Percentiles rank a stretch among this genome's conserved stretches.
These are phyloP conservation scores for Holothuria glaberrima DNA, from an alignment of 35 echinoderm and acorn worm species.

Conservation along the genomic window DNA sequence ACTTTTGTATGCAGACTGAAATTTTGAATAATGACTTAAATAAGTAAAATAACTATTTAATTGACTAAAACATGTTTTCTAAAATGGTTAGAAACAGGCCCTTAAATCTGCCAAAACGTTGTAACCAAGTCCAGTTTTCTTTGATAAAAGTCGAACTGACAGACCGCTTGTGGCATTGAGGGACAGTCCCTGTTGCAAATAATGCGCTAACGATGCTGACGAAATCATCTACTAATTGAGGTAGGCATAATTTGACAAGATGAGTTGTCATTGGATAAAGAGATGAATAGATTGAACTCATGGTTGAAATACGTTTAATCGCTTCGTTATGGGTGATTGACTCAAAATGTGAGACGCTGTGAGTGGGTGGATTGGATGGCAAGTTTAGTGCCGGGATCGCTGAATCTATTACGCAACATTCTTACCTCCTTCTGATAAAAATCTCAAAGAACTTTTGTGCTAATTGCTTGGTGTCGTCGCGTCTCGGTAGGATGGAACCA, in stretches of 20 bases:
- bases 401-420: slow-evolving; percentile 4
- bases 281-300: too few relatives aligned
- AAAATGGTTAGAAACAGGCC: slow-evolving; percentile 77
- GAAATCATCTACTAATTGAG: too few relatives aligned
- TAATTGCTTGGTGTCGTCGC: not conserved
- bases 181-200: too few relatives aligned
- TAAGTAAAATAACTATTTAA: slow-evolving; percentile 43
- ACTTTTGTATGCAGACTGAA: too few relatives aligned
- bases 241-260: too few relatives aligned
- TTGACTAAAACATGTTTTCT: slow-evolving; percentile 47
- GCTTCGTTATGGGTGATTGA: not conserved
- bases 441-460: too few relatives aligned
- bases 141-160: slow-evolving; percentile 61
- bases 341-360: not conserved
- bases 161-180: slow-evolving; percentile 44
- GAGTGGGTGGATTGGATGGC: not conserved
- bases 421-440: too few relatives aligned
- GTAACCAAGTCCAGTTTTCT: slow-evolving; percentile 62
- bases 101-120: slow-evolving; percentile 67
- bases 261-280: too few relatives aligned
- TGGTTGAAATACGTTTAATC: too few relatives aligned
- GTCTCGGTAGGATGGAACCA: too few relatives aligned
- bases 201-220: too few relatives aligned
- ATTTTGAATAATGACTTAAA: slow-evolving; percentile 52
- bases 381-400: not conserved